Evolutionary conservation across 1,140 invertebrate genomes (phyloP), one percentile per base, ranked within the genome.

Genomic region (Pollicipes pollicipes): DNA sequence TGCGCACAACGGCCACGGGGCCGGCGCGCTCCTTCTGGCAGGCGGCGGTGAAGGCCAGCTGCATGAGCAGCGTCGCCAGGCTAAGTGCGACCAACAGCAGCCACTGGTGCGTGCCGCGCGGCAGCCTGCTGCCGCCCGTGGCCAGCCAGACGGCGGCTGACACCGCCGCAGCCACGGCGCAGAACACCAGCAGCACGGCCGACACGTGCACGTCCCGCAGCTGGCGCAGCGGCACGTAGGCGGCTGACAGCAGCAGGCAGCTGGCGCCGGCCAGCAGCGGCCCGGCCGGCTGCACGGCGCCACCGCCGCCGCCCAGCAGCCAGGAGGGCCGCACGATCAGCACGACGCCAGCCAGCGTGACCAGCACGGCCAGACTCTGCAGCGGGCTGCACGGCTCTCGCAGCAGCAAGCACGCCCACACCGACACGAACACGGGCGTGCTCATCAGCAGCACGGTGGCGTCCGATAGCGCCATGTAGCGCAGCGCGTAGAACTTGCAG

Each of bases 171-270:
- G 90, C 90, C 77, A 93, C 90, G 70, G 87, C 85, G 72, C 91
- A 90, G 81, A 93, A 95, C 78, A 91, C 91, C n/a, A 88, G 88
- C 90, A 94, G 91, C n/a, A 93, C 91, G 21, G 94, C 90, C 72
- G 90, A 90, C 78, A 90, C 92, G 81, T 94, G 90, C 67, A 93
- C 83, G 6, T 87, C 88, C 79, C 93, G 94, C 1, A 95, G 82
- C 17, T 91, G 88, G 71, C 92, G 82, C 58, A 95, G 80, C 68
- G 94, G 78, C 66, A 95, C 88, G 78, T 93, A 94, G 8, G 90
- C 90, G 79, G 91, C 91, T 17, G 92, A 91, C 31, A 90, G 90
- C 77, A 94, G 93, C 69, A 95, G 81, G 31, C 91, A 91, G 0
- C 91, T 90, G 30, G 86, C 84, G 74, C 93, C 87, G 31, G 91